Base-by-base conservation (phyloP, 1,140 invertebrate genomes). In the Diachasma alloeum region DNA sequence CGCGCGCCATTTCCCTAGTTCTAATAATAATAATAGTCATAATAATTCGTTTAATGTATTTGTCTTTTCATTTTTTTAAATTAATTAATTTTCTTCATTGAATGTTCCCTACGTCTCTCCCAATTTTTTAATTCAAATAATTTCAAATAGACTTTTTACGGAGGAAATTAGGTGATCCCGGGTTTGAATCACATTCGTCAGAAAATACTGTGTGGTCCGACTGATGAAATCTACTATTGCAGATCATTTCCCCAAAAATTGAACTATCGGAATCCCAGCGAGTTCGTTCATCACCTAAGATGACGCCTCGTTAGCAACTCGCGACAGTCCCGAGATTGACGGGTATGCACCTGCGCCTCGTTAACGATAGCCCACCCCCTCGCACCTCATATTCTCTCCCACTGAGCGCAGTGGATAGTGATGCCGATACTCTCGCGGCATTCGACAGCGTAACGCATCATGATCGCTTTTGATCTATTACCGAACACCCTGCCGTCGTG, bases 271-370 rank as follows among this genome's bases (percentile, higher is more conserved):
- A 74, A 22, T 26, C 15, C 39, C 17, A 63, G 72, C 15, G 6
- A 59, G 78, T 82, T 82, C 81, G 83, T 83, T 83, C 77, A 83
- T 83, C 80, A 83, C 81, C 79, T 72, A 83, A 83, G 76, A 77
- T 81, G 81, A 83, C 79, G 78, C 78, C 56, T 82, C 81, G 82
- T 83, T 81, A 81, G 76, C 76, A 83, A 82, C 77, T 83, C 10
- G 82, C 83, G 81, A 83, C 82, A 78, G 78, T 78, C 63, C 79
- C 79, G 79, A 81, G 79, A 83, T 83, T 82, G 80, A 79, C 73
- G 74, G 22, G 22, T 63, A 31, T 67, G 76, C 74, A 76, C 79
- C 80, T 83, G 81, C 76, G 78, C 78, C 79, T 81, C 77, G 77
- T 75, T 75, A 75, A 74, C 24, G 1, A 63, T 63, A 4, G 24